These are phyloP conservation scores for Drosophila tanythrix DNA, from an alignment of 2,888 invertebrate genomes.

Conservation along the genomic window DNA sequence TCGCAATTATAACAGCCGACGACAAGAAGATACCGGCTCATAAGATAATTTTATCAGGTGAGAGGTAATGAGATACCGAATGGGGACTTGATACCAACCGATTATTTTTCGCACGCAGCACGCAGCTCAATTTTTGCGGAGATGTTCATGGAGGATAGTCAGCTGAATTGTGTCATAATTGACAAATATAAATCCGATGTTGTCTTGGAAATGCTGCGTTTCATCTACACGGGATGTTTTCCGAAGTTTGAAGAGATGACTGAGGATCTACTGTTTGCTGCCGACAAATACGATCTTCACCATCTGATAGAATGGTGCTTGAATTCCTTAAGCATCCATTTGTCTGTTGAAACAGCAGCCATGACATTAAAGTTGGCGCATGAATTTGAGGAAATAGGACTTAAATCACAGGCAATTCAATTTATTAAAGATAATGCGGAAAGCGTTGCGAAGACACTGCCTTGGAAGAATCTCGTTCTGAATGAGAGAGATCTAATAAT, in stretches of 20 bases:
- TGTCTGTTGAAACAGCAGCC: background rate
- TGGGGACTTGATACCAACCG: background rate
- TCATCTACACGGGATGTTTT: background rate
- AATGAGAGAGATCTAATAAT: too few relatives aligned
- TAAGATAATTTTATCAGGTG: background rate
- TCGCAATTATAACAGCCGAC: too few relatives aligned
- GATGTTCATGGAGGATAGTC: background rate
- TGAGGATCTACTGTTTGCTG: background rate
- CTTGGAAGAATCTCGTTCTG: too few relatives aligned
- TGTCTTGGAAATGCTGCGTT: background rate
- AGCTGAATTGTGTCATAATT: background rate
- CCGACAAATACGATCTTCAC: background rate
- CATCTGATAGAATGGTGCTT: fast-evolving
- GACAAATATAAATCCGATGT: background rate
- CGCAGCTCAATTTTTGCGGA: background rate
- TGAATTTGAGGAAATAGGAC: too few relatives aligned
- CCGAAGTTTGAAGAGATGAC: background rate
- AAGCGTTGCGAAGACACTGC: too few relatives aligned
- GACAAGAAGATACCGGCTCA: background rate
- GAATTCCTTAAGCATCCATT: background rate
- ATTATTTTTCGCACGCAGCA: background rate
- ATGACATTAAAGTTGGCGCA: background rate
- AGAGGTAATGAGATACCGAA: background rate
- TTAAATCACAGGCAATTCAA: too few relatives aligned
- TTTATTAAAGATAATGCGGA: too few relatives aligned